A percentile compares a stretch with the other conserved stretches of the same genome.
Conservation (phyloP, 1,140 invertebrate species). For the Ditylenchus dipsaci region DNA sequence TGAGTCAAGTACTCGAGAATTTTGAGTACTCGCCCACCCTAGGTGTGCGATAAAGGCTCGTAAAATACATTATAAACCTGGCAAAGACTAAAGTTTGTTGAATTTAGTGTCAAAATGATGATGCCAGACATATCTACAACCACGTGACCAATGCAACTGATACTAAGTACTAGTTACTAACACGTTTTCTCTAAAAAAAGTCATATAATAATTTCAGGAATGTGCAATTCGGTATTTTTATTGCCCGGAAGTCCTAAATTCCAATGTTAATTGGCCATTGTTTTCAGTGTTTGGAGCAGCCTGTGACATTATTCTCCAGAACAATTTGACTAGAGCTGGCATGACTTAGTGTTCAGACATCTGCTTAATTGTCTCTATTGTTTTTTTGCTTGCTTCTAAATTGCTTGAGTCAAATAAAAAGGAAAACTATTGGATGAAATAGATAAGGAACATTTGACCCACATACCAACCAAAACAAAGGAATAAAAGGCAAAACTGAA, state of each 20-base stretch:
- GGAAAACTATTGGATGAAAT: too few species aligned
- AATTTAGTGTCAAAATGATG: conserved; percentile 2
- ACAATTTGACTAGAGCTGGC: conserved; percentile 40
- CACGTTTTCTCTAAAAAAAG: too few species aligned
- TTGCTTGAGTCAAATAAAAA: neutral
- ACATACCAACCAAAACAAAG: too few species aligned
- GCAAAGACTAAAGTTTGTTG: too few species aligned
- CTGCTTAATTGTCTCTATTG: neutral
- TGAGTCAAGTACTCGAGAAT: too few species aligned
- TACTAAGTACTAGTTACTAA: conserved; percentile 22
- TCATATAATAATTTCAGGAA: neutral
- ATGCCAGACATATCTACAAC: conserved; percentile 32
- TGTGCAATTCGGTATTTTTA: neutral
- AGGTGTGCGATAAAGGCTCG: too few species aligned
- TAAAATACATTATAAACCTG: too few species aligned
- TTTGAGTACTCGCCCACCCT: too few species aligned
- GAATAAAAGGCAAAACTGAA: neutral
- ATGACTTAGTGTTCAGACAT: conserved; percentile 23
- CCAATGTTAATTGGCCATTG: neutral
- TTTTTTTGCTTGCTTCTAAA: neutral
- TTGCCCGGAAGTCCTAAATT: conserved; percentile 2
- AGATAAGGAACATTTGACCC: too few species aligned
- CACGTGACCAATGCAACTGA: conserved; percentile 45
- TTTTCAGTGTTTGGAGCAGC: conserved; percentile 38
- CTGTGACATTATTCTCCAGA: conserved; percentile 43